Evolutionary conservation across 2,888 invertebrate species (phyloP), one percentile per base, ranked within the genome.

Genomic region (Cephus nigrinus): DNA sequence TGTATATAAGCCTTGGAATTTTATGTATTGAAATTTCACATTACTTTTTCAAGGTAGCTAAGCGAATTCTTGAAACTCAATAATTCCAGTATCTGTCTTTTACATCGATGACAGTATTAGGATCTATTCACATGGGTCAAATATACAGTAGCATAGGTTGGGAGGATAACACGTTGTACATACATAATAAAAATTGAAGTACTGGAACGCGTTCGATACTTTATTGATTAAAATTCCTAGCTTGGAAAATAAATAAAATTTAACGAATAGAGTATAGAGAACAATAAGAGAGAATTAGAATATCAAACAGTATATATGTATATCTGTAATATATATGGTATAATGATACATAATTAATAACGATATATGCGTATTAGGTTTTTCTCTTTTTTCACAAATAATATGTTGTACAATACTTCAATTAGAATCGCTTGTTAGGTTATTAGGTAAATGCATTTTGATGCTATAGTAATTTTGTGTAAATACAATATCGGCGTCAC

Each of bases 311-410:
- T 5, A 71, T 71, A 31, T 35, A 74, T 31, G 35, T 74, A 71
- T 71, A 31, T 71, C 31, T 71, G 55, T 75, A 76, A 71, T 78
- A 78, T 76, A 69, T 78, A 69, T 74, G 75, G 11, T n/a, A 69
- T 76, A 73, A 73, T 78, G 69, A 40, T 80, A 79, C 69, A 74
- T 73, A 78, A 73, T 79, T 73, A 76, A 75, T 81, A 79, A 81
- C 76, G 55, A 77, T 80, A 82, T 77, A 23, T 35, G 11, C 35
- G 78, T 75, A 76, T 80, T 77, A 80, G 77, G 9, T 4, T 31
- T 34, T 30, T 11, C 30, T 77, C 12, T 73, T 33, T 78, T 83
- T 84, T 82, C 85, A 85, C 83, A 82, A 86, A 76, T 82, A 87
- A 87, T 83, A 86, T 81, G 78, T 82, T 79, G 79, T 78, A 80